Base-by-base conservation (phyloP, 2,888 invertebrate genomes). In the Platycheirus rosarum region DNA sequence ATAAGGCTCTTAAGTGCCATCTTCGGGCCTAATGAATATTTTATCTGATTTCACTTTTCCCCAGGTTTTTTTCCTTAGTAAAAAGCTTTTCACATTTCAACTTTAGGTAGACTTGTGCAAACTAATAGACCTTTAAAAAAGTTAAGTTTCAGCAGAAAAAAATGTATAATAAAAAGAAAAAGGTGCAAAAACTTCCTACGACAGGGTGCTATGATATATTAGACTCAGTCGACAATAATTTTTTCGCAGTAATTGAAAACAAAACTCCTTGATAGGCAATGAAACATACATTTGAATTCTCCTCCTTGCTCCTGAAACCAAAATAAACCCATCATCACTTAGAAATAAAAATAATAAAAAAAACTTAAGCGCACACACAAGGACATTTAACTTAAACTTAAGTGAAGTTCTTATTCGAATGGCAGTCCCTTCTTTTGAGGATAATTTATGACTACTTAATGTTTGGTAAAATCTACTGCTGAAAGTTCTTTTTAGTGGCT, bases 21-120 rank as follows among this genome's bases (percentile, higher is more conserved):
- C 62, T 53, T 42, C 62, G 68, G 53, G 53, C 62, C 20, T 74
- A 80, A 75, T 80, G 79, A 80, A 75, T 80, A 75, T 80, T 80
- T 80, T 75, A 80, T 80, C 79, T 70, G 79, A 75, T 80, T 70
- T 70, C 69, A 60, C 53, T 40, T 57, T 55, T 2, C 23, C n/a
- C 3, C 13, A 13, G 13, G 7, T 4, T 40, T 7, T 57, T 37
- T 18, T n/a, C n/a, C n/a, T n/a, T n/a, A n/a, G n/a, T n/a, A n/a
- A n/a, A n/a, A n/a, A n/a, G n/a, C n/a, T n/a, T n/a, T n/a, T n/a
- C n/a, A n/a, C n/a, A n/a, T n/a, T n/a, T n/a, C n/a, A 13, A 37
- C n/a, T 20, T 46, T 7, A 46, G 32, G 35, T 55, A 55, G 29
- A 62, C 42, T 35, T 62, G 32, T 49, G 4, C 37, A 5, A 23